Evolutionary conservation across 1,140 invertebrate genomes (phyloP).

Genomic region (Bombus waltoni): DNA sequence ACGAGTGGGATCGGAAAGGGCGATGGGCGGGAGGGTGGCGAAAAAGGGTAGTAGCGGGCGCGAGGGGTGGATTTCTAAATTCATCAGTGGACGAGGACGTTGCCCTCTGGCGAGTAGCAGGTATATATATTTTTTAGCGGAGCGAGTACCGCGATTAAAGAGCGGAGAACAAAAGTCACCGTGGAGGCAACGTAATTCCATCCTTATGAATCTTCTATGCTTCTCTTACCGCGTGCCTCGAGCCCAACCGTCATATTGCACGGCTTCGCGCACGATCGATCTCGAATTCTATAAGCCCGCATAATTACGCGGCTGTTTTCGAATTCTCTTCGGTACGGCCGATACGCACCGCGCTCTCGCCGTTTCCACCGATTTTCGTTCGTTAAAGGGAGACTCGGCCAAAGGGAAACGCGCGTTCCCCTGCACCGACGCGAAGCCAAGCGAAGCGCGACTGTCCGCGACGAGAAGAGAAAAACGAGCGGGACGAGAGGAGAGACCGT

Average conservation of each 20-base stretch:
- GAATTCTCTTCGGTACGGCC: background rate
- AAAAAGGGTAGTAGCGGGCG: conserved; percentile 10
- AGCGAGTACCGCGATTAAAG: conserved; percentile 52
- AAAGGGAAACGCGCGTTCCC: too few relatives aligned
- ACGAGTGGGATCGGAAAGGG: background rate
- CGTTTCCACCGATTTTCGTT: background rate
- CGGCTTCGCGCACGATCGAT: conserved; percentile 21
- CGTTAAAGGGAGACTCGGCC: background rate
- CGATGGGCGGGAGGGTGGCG: background rate
- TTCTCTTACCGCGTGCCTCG: conserved; percentile 37
- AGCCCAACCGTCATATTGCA: conserved; percentile 21
- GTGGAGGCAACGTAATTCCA: conserved; percentile 49
- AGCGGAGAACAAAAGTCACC: conserved; percentile 47
- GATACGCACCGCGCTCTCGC: background rate
- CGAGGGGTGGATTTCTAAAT: conserved; percentile 57
- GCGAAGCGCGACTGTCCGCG: too few relatives aligned
- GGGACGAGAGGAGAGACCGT: background rate
- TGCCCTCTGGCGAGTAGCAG: conserved; percentile 42
- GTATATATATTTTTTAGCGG: conserved; percentile 44
- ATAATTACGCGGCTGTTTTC: conserved; percentile 40
- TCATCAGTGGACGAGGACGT: conserved; percentile 58
- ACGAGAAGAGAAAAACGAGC: background rate
- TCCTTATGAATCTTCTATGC: conserved; percentile 55
- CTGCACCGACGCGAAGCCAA: too few relatives aligned
- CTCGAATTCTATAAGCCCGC: conserved; percentile 41